A percentile compares a stretch with the other conserved stretches of the same genome.
phyloP scores from a whole-genome alignment of 2,888 invertebrate genomes.

The Mellilla xanthometata region DNA sequence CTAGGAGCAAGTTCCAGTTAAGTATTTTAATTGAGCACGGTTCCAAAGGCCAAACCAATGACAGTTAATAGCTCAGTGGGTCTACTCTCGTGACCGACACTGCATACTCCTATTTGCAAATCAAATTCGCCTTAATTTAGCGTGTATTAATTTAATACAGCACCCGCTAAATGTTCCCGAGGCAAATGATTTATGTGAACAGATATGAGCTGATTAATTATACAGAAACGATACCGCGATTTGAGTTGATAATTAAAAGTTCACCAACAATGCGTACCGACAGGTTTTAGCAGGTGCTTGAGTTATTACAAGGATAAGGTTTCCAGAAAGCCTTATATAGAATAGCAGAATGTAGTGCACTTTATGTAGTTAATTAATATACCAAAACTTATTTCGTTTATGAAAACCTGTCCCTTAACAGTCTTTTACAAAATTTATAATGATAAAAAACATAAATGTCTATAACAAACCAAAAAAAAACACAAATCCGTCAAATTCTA shows the following conservation, averaged over 20 bases:
- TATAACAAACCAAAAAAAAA: too few relatives aligned
- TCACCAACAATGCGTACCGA: slow-evolving; percentile 31
- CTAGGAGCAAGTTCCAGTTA: slow-evolving; percentile 50
- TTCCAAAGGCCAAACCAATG: slow-evolving; percentile 41
- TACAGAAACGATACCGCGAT: slow-evolving; percentile 44
- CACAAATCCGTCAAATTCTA: slow-evolving; percentile 1
- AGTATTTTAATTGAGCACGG: slow-evolving; percentile 48
- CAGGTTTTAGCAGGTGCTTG: slow-evolving; percentile 13
- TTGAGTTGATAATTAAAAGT: slow-evolving; percentile 42
- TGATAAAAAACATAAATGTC: too few relatives aligned
- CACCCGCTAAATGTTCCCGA: slow-evolving; percentile 48
- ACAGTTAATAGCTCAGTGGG: slow-evolving; percentile 38
- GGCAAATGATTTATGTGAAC: slow-evolving; percentile 58
- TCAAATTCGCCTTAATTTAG: slow-evolving; percentile 59
- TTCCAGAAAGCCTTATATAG: not conserved
- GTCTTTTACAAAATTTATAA: too few relatives aligned
- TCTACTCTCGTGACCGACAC: slow-evolving; percentile 49
- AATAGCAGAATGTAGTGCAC: not conserved
- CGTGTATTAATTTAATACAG: slow-evolving; percentile 56
- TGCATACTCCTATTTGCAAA: slow-evolving; percentile 57
- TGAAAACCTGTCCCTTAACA: too few relatives aligned
- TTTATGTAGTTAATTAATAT: too few relatives aligned
- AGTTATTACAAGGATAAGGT: slow-evolving; percentile 12
- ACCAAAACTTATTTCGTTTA: too few relatives aligned
- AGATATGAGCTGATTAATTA: slow-evolving; percentile 53